phyloP scores from a whole-genome alignment of 1,140 invertebrate genomes.

The Lepidurus packardi region DNA sequence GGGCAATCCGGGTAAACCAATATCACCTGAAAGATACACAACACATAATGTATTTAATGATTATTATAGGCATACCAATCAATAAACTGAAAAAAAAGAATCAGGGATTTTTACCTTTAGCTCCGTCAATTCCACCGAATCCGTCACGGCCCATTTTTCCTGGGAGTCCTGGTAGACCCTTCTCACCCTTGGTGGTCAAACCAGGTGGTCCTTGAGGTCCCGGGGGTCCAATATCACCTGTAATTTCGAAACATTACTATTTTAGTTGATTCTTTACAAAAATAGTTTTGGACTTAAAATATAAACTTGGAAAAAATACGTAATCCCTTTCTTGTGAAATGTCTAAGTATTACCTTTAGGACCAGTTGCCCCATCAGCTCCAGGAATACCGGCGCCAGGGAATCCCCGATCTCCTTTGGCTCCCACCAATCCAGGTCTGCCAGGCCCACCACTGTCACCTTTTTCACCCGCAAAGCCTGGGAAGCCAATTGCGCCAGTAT shows the following conservation, averaged over 20 bases:
- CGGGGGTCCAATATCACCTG: constrained; percentile 55
- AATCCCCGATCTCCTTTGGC: constrained; percentile 47
- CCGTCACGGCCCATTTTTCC: constrained; percentile 66
- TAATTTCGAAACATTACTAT: constrained; percentile 36
- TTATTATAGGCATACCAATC: too few relatives aligned
- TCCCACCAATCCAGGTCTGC: constrained; percentile 46
- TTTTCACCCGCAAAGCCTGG: constrained; percentile 33
- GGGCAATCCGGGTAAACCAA: constrained; percentile 41
- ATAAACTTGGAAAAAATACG: constrained; percentile 28
- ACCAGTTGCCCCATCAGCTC: constrained; percentile 49
- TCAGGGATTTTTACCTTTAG: constrained; percentile 49
- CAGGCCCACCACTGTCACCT: constrained; percentile 32
- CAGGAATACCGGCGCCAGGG: constrained; percentile 50
- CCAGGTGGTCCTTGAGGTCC: constrained; percentile 57
- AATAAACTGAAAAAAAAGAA: background rate
- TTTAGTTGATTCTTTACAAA: background rate
- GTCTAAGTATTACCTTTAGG: constrained; percentile 54
- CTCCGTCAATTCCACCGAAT: constrained; percentile 52
- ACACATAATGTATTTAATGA: too few relatives aligned
- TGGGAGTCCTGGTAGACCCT: constrained; percentile 61
- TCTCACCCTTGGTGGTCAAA: constrained; percentile 62
- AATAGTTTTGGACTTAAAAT: background rate
- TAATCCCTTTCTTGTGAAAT: background rate
- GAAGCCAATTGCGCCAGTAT: constrained; percentile 39
- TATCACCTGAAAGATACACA: constrained; percentile 33